These are phyloP conservation scores for Meteorus colon DNA, from an alignment of 2,888 invertebrate genomes.

Conservation along the genomic window DNA sequence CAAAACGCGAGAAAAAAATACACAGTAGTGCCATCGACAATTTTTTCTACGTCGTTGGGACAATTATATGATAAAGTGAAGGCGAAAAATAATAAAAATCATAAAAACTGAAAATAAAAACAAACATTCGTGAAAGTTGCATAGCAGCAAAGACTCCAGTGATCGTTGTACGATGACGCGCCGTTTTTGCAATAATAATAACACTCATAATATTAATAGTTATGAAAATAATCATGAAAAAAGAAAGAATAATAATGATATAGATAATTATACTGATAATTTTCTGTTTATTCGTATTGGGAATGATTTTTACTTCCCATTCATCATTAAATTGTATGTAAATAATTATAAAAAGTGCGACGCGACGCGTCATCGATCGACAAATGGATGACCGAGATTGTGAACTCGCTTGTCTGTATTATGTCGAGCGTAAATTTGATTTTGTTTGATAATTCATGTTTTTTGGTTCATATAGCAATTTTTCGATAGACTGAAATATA, in stretches of 20 bases:
- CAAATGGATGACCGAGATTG: slow-evolving; percentile 13
- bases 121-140: slow-evolving; percentile 36
- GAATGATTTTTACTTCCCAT: neutral
- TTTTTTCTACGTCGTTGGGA: slow-evolving; percentile 46
- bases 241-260: neutral
- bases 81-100: neutral
- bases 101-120: neutral
- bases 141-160: slow-evolving; percentile 47
- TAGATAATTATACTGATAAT: neutral
- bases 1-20: slow-evolving; percentile 33
- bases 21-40: slow-evolving; percentile 51
- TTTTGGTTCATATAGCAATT: slow-evolving; percentile 3
- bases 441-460: neutral
- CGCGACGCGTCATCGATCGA: slow-evolving; percentile 21
- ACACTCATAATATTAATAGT: neutral
- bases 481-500: slow-evolving; percentile 22
- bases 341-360: slow-evolving; percentile 31
- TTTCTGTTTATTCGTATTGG: slow-evolving; percentile 9
- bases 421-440: slow-evolving; percentile 20
- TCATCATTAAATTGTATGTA: slow-evolving; percentile 27
- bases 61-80: slow-evolving; percentile 32
- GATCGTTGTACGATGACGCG: slow-evolving; percentile 38
- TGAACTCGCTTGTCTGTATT: slow-evolving; percentile 24
- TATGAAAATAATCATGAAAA: neutral
- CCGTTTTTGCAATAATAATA: slow-evolving; percentile 29